phyloP scores from a whole-genome alignment of 2,888 invertebrate genomes.

The Hypselothyrea guttata region DNA sequence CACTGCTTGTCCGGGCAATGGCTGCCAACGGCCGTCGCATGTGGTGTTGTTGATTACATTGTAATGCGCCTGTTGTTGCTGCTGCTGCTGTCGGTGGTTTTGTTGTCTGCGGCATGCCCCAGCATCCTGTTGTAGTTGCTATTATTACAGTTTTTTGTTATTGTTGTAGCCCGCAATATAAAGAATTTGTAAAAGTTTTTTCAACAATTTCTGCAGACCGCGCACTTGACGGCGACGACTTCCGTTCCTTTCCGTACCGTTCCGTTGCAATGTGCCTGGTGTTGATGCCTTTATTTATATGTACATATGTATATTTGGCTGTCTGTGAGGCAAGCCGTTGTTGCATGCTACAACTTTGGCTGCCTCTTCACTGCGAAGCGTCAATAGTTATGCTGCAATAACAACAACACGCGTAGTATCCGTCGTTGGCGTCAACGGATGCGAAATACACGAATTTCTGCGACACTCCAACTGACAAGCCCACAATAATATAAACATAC shows the following conservation, averaged over 20 bases:
- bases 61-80: conserved; percentile 48
- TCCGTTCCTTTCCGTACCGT: no score
- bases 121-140: conserved; percentile 66
- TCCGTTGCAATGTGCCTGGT: conserved; percentile 70
- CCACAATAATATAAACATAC: not conserved
- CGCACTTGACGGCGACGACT: conserved; percentile 73
- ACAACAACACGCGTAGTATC: conserved; percentile 23
- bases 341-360: conserved; percentile 55
- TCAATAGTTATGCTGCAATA: conserved; percentile 68
- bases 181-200: conserved; percentile 72
- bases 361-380: conserved; percentile 60
- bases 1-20: conserved; percentile 30
- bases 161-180: conserved; percentile 57
- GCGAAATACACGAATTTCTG: conserved; percentile 68
- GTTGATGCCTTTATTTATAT: conserved; percentile 72
- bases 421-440: conserved; percentile 54
- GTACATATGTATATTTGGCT: conserved; percentile 2
- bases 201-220: conserved; percentile 66
- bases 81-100: conserved; percentile 45
- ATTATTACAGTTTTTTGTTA: conserved; percentile 68
- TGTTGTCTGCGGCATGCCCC: conserved; percentile 68
- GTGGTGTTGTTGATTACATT: conserved; percentile 73
- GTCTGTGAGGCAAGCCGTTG: conserved; percentile 8
- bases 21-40: conserved; percentile 59
- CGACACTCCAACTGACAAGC: conserved; percentile 45